Conservation (phyloP, 2,113 vertebrate genomes). For the Bubo bubo region DNA sequence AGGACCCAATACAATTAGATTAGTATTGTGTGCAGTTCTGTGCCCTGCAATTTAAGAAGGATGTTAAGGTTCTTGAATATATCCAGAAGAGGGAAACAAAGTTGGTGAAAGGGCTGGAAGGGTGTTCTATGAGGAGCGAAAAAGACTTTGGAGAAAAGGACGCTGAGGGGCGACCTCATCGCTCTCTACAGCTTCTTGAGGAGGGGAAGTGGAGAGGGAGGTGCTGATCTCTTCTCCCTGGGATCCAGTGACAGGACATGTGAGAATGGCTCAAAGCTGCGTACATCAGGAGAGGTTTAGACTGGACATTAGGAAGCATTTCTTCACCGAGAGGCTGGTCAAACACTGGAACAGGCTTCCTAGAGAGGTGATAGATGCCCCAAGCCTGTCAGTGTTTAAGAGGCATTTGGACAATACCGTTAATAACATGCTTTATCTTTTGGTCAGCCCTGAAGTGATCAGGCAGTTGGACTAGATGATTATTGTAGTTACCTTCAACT, state of each 20-base stretch:
- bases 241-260: rapidly evolving
- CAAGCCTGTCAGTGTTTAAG: background rate
- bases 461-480: background rate
- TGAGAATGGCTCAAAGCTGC: background rate
- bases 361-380: background rate
- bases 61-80: background rate
- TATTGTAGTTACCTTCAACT: background rate
- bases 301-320: background rate
- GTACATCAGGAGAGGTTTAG: rapidly evolving
- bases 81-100: background rate
- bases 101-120: background rate
- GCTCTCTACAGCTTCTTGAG: background rate
- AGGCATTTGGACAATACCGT: background rate
- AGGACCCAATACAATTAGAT: background rate
- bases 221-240: background rate
- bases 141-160: background rate
- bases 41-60: background rate
- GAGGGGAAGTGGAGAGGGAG: background rate
- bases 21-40: background rate
- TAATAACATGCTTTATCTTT: background rate
- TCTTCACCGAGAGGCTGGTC: background rate
- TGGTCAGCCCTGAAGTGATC: background rate
- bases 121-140: background rate
- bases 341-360: background rate
- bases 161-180: background rate